phyloP scores from a whole-genome alignment of 1,140 invertebrate genomes.

The Ostrea denselamellosa region DNA sequence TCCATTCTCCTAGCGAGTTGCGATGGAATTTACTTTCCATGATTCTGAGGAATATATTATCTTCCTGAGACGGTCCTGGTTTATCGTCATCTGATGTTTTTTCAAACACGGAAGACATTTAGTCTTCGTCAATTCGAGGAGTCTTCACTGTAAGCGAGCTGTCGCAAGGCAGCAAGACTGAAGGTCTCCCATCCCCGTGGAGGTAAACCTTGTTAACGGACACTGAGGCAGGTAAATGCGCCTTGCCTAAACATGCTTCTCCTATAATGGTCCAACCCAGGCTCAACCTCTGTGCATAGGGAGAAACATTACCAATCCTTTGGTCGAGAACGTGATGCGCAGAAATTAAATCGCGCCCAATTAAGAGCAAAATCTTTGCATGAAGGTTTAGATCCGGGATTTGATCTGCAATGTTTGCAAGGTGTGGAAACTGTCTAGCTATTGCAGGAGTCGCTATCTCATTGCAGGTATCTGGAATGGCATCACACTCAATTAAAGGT shows the following conservation, averaged over 20 bases:
- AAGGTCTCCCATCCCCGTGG: background rate
- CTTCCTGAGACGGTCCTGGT: conserved; percentile 43
- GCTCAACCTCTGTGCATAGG: conserved; percentile 47
- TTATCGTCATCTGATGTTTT: conserved; percentile 44
- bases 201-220: background rate
- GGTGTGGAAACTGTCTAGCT: conserved; percentile 37
- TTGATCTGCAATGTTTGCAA: conserved; percentile 29
- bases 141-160: background rate
- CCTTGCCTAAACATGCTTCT: conserved; percentile 31
- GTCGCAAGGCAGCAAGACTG: conserved; percentile 15
- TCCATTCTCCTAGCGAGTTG: conserved; percentile 25
- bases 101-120: background rate
- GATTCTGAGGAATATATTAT: conserved; percentile 11
- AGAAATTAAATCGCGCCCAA: conserved; percentile 46
- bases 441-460: conserved; percentile 50
- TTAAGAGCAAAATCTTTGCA: conserved; percentile 42
- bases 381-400: conserved; percentile 2
- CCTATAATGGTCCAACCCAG: conserved; percentile 51
- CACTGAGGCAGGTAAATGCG: background rate
- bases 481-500: conserved; percentile 47
- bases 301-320: conserved; percentile 3
- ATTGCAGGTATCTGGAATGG: conserved; percentile 47
- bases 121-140: background rate
- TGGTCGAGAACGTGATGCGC: conserved; percentile 51
- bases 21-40: conserved; percentile 43